Base-by-base conservation (phyloP, 2,797 vertebrate genomes). In the Sternotherus odoratus region DNA sequence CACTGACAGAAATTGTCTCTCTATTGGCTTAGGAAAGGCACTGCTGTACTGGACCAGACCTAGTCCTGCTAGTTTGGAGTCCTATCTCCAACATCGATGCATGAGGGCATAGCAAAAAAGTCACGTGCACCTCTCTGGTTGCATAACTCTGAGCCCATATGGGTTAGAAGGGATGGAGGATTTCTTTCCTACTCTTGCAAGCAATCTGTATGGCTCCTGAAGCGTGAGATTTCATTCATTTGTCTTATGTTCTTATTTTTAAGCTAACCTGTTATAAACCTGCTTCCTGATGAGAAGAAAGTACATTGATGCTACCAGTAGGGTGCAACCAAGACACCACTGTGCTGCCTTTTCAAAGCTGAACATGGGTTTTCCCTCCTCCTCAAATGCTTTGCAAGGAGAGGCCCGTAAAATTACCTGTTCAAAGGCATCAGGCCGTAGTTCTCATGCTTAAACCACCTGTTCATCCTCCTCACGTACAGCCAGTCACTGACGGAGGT, bases 341-440 rank as follows among this genome's bases (percentile, higher is more conserved):
- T 3, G n/a, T 11, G 13, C 36, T 88, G 36, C 23, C 30, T 43
- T 77, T 39, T 77, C 24, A 79, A 49, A 84, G 28, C 26, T 39
- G 51, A 77, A 36, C 69, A 36, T 4, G 21, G 46, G 17, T 12
- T 28, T 50, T 11, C 8, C 24, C 43, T 24, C 53, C 72, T 74
- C 30, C 33, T 17, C 60, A 36, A 13, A 36, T 16, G 4, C 1
- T 23, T 36, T 69, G 56, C 23, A 57, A 13, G 12, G 8, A 19
- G 19, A 8, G 11, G 8, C 5, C 21, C 36, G 39, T 3, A 1
- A 3, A 1, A 0, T 16, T 98, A 99, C 99, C 98, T 98, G 86
- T 99, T 97, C 48, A 95, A 96, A 48, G 99, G 98, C 95, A 98
- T 98, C 51, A 99, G 93, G 83, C 98, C 97, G 0, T 99, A 99